Percentiles rank a stretch among this genome's conserved stretches.
Conservation (phyloP, 2,888 invertebrate species). For the Polyommatus icarus region DNA sequence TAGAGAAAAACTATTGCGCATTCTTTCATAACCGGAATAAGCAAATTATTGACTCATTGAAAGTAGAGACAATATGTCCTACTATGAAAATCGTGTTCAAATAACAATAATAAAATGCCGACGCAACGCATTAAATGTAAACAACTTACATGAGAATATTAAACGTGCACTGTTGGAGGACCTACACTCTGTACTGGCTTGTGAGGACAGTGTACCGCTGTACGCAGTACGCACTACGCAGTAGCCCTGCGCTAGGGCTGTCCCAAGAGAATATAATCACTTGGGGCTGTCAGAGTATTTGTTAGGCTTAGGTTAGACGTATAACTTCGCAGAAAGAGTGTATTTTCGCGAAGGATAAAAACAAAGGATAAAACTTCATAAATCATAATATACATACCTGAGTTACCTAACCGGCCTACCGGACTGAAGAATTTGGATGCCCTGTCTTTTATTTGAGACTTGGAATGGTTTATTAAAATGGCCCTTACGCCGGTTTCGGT, state of each 20-base stretch:
- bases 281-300: neutral
- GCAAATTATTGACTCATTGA: neutral
- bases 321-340: neutral
- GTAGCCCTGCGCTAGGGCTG: neutral
- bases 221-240: no score
- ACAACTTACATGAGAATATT: neutral
- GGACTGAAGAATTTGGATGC: no score
- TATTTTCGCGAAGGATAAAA: neutral
- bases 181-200: neutral
- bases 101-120: conserved; percentile 1
- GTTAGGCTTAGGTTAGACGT: neutral
- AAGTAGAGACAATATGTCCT: neutral
- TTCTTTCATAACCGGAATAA: neutral
- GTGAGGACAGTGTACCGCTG: neutral
- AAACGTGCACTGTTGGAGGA: neutral
- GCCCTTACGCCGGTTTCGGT: neutral
- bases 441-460: neutral
- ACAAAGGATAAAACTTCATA: no score
- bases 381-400: no score
- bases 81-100: neutral
- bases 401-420: no score
- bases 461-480: neutral
- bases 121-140: neutral
- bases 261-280: no score
- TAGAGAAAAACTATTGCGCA: neutral